A percentile compares a stretch with the other conserved stretches of the same genome.
Evolutionary conservation across 2,797 vertebrate genomes (phyloP).

Genomic region (Enteromius fasciolatus): DNA sequence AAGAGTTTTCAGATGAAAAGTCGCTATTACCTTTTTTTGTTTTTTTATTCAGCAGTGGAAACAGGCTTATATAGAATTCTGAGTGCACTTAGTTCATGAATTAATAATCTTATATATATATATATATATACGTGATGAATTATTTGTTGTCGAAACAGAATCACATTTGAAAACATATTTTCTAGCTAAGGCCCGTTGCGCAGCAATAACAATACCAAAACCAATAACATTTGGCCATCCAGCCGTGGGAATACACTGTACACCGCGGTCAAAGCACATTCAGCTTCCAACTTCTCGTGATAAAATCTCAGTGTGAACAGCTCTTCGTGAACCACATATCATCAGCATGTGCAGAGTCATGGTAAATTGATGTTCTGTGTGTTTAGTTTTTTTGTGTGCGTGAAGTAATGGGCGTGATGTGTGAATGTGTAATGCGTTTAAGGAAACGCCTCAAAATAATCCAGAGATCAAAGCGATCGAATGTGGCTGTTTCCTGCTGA

Average conservation of each 20-base stretch:
- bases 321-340: not conserved
- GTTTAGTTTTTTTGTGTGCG: not conserved
- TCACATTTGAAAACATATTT: not conserved
- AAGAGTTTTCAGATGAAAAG: not conserved
- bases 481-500: slow-evolving; percentile 9
- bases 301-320: slow-evolving; percentile 24
- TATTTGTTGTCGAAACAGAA: not conserved
- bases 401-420: not conserved
- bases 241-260: not conserved
- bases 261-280: not conserved
- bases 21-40: not conserved
- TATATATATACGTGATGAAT: not conserved
- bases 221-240: not conserved
- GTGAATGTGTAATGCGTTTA: not conserved
- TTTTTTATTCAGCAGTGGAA: not conserved
- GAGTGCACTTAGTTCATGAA: not conserved
- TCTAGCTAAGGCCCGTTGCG: not conserved
- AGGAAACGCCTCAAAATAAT: slow-evolving; percentile 20
- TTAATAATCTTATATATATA: not conserved
- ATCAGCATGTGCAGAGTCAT: slow-evolving; percentile 31
- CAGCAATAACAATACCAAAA: too few relatives aligned
- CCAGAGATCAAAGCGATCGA: slow-evolving; percentile 30
- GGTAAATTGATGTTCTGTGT: not conserved
- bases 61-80: not conserved
- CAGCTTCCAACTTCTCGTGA: not conserved